Conservation (phyloP, 2,888 invertebrate genomes). For the Hydrotaea diabolus region DNA sequence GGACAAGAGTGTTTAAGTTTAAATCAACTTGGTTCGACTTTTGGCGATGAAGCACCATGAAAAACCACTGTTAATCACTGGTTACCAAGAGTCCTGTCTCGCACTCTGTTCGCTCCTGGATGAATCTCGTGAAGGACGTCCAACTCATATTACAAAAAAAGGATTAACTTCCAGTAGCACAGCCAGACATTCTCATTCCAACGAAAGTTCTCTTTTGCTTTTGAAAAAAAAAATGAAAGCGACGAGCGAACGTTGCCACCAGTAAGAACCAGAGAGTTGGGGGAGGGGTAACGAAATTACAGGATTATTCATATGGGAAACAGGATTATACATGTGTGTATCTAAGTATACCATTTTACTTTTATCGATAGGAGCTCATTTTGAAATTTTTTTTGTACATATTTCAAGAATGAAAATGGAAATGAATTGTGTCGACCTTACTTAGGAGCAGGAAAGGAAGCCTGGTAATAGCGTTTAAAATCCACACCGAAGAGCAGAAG, state of each 20-base stretch:
- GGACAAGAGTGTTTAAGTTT: too few species aligned
- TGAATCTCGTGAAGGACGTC: too few species aligned
- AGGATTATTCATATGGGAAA: slow-evolving; percentile 1
- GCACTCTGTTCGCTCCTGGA: too few species aligned
- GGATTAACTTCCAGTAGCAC: slow-evolving; percentile 64
- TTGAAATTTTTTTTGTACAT: not conserved
- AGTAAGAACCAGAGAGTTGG: not conserved
- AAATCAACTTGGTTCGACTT: too few species aligned
- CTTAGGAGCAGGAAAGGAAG: too few species aligned
- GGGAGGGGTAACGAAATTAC: not conserved
- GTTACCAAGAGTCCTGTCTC: too few species aligned
- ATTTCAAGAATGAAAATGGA: not conserved
- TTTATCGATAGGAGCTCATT: not conserved
- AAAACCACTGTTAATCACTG: too few species aligned
- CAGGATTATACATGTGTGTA: not conserved
- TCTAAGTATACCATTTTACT: not conserved
- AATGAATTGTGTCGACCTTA: not conserved
- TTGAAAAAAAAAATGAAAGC: not conserved
- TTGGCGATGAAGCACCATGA: too few species aligned
- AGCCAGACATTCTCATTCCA: slow-evolving; percentile 62
- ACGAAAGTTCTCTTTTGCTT: slow-evolving; percentile 30
- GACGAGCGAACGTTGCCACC: not conserved
- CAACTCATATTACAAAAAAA: too few species aligned
- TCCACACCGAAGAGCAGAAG: too few species aligned
- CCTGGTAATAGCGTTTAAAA: too few species aligned